Evolutionary conservation across 2,888 invertebrate genomes (phyloP).

Genomic region (Trachelus troglodyta): DNA sequence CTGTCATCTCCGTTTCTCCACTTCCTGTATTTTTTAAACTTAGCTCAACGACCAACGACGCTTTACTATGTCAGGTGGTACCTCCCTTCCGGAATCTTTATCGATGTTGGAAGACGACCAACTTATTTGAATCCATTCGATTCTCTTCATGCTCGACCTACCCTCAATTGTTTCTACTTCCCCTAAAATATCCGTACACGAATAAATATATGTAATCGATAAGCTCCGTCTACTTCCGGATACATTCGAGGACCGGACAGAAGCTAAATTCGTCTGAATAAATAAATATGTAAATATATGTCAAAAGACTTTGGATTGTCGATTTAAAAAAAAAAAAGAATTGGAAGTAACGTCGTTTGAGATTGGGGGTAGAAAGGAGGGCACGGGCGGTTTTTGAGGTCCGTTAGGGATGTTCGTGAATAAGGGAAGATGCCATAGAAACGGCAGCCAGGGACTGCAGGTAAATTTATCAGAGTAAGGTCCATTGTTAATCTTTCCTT

Average conservation of each 20-base stretch:
- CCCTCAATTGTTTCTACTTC: not conserved
- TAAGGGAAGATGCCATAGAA: not conserved
- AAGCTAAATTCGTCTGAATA: not conserved
- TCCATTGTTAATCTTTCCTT: conserved; percentile 10
- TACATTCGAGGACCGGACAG: not conserved
- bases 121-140: not conserved
- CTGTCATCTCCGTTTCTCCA: not conserved
- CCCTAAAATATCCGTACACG: not conserved
- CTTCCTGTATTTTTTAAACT: not conserved
- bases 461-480: conserved; percentile 5
- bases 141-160: not conserved
- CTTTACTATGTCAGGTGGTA: not conserved
- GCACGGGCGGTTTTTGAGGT: not conserved
- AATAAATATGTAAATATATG: too few relatives aligned
- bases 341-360: not conserved
- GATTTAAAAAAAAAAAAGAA: not conserved
- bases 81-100: not conserved
- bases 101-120: not conserved
- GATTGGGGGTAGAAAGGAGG: not conserved
- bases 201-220: not conserved
- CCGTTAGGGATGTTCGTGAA: not conserved
- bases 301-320: not conserved
- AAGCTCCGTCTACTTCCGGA: not conserved
- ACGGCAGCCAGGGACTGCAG: not conserved
- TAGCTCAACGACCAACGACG: not conserved